phyloP scores from a whole-genome alignment of 2,113 vertebrate species.

The Colinus virginianus region DNA sequence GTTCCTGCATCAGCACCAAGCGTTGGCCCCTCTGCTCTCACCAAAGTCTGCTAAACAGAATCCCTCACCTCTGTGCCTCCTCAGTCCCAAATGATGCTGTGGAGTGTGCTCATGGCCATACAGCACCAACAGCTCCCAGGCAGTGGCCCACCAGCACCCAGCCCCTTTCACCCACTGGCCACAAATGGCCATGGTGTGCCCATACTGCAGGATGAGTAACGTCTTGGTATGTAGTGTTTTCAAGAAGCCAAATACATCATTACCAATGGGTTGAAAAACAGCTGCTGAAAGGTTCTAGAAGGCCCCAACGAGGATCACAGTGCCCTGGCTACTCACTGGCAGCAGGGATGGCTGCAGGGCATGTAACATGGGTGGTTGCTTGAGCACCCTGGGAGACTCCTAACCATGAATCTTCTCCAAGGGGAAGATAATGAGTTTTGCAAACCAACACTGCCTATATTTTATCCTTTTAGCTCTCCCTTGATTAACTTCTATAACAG shows the following conservation, averaged over 20 bases:
- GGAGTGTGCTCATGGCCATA: rapidly evolving
- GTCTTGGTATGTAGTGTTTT: rapidly evolving
- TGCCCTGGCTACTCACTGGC: background rate
- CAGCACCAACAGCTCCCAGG: rapidly evolving
- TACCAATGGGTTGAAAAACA: background rate
- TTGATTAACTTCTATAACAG: conserved; percentile 3
- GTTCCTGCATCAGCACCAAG: background rate
- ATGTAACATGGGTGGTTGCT: background rate
- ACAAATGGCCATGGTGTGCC: rapidly evolving
- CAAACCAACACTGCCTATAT: background rate
- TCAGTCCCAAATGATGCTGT: background rate
- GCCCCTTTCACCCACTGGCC: rapidly evolving
- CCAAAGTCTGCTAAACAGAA: background rate
- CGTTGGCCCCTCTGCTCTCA: rapidly evolving
- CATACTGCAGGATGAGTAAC: rapidly evolving
- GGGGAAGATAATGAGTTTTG: conserved; percentile 1
- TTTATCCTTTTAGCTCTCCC: background rate
- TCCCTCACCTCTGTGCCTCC: background rate
- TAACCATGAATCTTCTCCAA: background rate
- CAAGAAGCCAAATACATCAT: rapidly evolving
- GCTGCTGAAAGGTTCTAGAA: background rate
- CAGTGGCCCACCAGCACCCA: rapidly evolving
- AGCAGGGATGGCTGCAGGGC: background rate
- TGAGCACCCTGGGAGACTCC: background rate
- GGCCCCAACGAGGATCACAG: rapidly evolving